Evolutionary conservation across 2,888 invertebrate species (phyloP).

Genomic region (Criorhina ranunculi): DNA sequence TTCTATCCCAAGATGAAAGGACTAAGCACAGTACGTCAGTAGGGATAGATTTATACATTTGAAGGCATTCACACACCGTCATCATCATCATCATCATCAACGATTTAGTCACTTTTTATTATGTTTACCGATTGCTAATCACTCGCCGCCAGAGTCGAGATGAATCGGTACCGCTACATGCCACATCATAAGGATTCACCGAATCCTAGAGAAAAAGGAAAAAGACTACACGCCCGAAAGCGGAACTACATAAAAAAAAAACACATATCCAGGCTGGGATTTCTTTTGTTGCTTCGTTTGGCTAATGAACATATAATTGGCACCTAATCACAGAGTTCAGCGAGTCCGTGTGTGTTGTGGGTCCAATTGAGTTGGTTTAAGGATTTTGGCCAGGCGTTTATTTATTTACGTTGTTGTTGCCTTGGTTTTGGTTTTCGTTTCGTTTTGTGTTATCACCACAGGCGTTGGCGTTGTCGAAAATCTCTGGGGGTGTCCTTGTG

Average conservation of each 20-base stretch:
- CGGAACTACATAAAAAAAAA: slow-evolving; percentile 53
- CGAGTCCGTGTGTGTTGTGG: slow-evolving; percentile 49
- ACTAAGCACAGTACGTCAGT: slow-evolving; percentile 28
- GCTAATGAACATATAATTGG: slow-evolving; percentile 76
- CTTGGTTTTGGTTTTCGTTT: slow-evolving; percentile 29
- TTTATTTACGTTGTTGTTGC: slow-evolving; percentile 53
- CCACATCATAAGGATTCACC: slow-evolving; percentile 62
- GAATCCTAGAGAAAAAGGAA: slow-evolving; percentile 43
- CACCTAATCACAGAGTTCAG: slow-evolving; percentile 73
- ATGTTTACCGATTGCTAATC: slow-evolving; percentile 74
- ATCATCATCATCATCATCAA: slow-evolving; percentile 28
- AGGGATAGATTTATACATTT: slow-evolving; percentile 28
- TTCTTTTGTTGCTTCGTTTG: slow-evolving; percentile 63
- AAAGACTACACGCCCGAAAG: slow-evolving; percentile 7
- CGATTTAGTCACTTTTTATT: slow-evolving; percentile 62
- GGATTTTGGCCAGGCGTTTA: slow-evolving; percentile 56
- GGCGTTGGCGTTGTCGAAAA: slow-evolving; percentile 60
- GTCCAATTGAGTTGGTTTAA: slow-evolving; percentile 56
- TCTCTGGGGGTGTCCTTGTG: slow-evolving; percentile 50
- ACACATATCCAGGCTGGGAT: slow-evolving; percentile 37
- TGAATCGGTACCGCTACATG: slow-evolving; percentile 61
- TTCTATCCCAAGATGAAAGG: slow-evolving; percentile 1
- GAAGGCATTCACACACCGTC: slow-evolving; percentile 7
- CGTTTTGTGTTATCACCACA: slow-evolving; percentile 45
- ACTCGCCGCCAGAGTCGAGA: slow-evolving; percentile 56